phyloP scores from a whole-genome alignment of 2,113 vertebrate species.

The Apus apus region DNA sequence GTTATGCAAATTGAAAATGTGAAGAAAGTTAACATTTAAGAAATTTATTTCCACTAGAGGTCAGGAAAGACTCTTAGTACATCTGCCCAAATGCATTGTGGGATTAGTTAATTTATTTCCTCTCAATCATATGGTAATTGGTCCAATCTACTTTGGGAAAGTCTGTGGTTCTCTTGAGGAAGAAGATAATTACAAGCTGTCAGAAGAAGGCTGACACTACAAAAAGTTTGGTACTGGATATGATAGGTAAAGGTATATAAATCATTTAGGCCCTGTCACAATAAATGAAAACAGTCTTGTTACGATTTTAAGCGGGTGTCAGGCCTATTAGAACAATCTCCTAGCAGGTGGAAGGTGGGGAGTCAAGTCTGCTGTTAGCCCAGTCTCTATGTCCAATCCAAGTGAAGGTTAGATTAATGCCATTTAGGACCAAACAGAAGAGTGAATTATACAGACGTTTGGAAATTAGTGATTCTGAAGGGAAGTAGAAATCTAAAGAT shows the following conservation, averaged over 20 bases:
- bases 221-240: neutral
- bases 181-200: neutral
- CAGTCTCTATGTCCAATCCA: fast-evolving
- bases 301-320: neutral
- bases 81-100: neutral
- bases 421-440: neutral
- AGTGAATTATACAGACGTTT: neutral
- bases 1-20: neutral
- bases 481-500: neutral
- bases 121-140: neutral
- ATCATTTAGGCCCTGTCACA: neutral
- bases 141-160: neutral
- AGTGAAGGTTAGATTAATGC: neutral
- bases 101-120: neutral
- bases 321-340: neutral
- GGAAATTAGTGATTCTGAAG: neutral
- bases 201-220: neutral
- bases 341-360: fast-evolving
- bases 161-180: neutral
- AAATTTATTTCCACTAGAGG: conserved; percentile 9
- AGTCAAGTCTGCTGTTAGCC: neutral
- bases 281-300: neutral
- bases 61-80: conserved; percentile 5
- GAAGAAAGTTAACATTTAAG: neutral
- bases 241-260: neutral